Evolutionary conservation across 2,113 vertebrate species (phyloP), one percentile per base, ranked within the genome.

Genomic region (Capreolus pygargus): DNA sequence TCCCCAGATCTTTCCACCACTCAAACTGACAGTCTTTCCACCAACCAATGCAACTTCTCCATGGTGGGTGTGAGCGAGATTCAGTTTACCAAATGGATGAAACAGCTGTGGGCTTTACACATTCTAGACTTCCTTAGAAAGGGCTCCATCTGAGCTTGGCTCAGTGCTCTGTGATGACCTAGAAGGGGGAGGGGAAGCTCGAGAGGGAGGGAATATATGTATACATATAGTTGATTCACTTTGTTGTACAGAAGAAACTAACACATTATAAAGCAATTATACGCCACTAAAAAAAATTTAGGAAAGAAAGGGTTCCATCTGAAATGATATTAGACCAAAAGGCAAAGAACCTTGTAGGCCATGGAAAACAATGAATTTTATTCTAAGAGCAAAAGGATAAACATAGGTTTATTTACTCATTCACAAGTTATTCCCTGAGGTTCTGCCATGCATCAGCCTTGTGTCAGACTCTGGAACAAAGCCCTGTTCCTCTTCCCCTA

Each of bases 41-140:
- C 15, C 58, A 30, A 7, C 4, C 54, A 23, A 8, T 0, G 0
- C 10, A 50, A 43, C 2, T 4, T 8, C 3, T 60, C 47, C 43
- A 2, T 16, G 14, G n/a, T 36, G 19, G 23, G 7, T 0, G 9
- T 4, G 9, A 33, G 17, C 2, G 7, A 47, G 90, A 58, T n/a
- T 14, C 47, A 8, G 15, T 43, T 94, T n/a, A 25, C 47, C 74
- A 60, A 8, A 27, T 7, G 8, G 14, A 8, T 28, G 27, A 60
- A 17, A 50, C 3, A 4, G 28, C 45, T 2, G 0, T 33, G 78
- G 45, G 15, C 45, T 58, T 87, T n/a, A 28, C 9, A 14, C 1
- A 3, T 4, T 4, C 14, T 6, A 58, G 54, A 1, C 2, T 17
- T 64, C 39, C 36, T 28, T 30, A 45, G 27, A 58, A 86, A 92